phyloP scores from a whole-genome alignment of 2,113 vertebrate species.

The Chlamydotis undulata region DNA sequence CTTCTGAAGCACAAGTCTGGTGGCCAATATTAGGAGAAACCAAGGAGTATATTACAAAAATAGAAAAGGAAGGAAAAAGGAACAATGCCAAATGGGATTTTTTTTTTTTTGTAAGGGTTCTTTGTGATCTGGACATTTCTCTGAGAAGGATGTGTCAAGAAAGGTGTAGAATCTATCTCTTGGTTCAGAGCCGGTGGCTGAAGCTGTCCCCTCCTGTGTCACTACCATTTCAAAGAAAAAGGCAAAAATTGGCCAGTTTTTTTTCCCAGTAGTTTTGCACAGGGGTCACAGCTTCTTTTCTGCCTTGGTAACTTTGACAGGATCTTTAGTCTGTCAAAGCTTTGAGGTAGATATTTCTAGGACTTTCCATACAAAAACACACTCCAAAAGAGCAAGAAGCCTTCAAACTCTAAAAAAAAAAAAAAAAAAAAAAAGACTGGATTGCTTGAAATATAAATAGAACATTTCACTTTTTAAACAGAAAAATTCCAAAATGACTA shows the following conservation, averaged over 20 bases:
- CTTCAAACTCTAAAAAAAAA: background rate
- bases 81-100: background rate
- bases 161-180: background rate
- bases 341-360: background rate
- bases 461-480: background rate
- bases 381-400: background rate
- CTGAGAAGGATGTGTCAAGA: background rate
- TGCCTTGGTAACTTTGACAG: background rate
- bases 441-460: background rate
- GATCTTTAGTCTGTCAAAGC: background rate
- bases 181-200: background rate
- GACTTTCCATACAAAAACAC: background rate
- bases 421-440: background rate
- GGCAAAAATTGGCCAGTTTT: fast-evolving
- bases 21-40: background rate
- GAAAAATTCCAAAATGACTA: background rate
- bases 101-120: background rate
- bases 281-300: background rate
- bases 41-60: background rate
- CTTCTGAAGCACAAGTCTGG: background rate
- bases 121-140: background rate
- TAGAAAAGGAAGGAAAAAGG: background rate
- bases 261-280: background rate
- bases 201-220: background rate
- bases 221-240: background rate